phyloP scores from a whole-genome alignment of 2,113 vertebrate species.

The Halcyon malimbica region DNA sequence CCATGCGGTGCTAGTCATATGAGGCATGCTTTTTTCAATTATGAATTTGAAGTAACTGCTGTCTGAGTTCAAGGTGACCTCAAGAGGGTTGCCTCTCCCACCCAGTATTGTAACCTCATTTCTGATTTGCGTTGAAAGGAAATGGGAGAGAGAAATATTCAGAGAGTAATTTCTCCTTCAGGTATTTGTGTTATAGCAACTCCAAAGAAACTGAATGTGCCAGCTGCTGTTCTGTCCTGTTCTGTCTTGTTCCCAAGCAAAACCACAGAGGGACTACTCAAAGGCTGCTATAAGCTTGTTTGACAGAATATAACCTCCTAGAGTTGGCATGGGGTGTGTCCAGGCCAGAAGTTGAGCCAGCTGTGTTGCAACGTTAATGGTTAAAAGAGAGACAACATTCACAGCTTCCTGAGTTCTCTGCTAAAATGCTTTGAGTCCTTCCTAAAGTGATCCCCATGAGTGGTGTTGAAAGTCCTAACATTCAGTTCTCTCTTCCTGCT shows the following conservation, averaged over 20 bases:
- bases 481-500: not conserved
- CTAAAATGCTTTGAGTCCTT: not conserved
- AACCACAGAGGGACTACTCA: not conserved
- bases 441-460: not conserved
- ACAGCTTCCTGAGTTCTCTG: not conserved
- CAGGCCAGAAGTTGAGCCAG: not conserved
- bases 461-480: not conserved
- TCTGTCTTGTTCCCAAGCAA: not conserved
- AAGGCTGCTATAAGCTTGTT: not conserved
- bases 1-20: not conserved
- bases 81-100: not conserved
- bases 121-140: not conserved
- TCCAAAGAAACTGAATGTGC: not conserved
- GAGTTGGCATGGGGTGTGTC: not conserved
- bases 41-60: not conserved
- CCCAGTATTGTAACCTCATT: not conserved
- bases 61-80: not conserved
- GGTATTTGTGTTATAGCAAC: not conserved
- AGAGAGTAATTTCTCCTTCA: not conserved
- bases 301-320: not conserved
- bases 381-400: not conserved
- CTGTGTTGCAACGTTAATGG: not conserved
- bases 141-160: not conserved
- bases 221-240: not conserved
- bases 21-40: not conserved